These are phyloP conservation scores for Ferdinandea cuprea DNA, from an alignment of 2,888 invertebrate genomes.

Conservation along the genomic window DNA sequence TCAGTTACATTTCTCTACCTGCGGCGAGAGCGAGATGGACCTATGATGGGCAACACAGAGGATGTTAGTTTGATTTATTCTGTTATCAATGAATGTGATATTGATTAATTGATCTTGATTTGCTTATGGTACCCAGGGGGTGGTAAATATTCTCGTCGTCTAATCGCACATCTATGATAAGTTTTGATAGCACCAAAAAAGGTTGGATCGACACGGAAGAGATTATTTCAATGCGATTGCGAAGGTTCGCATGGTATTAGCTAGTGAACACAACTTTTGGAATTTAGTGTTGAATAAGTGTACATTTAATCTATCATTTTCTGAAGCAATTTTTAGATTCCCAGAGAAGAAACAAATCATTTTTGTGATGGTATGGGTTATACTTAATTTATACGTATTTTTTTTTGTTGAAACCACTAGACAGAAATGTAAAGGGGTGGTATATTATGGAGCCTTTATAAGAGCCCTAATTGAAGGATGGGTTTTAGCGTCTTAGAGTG, in stretches of 20 bases:
- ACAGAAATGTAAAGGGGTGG: too few species aligned
- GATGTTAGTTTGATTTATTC: conserved; percentile 64
- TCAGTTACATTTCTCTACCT: conserved; percentile 59
- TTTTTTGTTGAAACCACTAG: too few species aligned
- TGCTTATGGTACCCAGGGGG: conserved; percentile 8
- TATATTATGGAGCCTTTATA: too few species aligned
- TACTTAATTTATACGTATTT: too few species aligned
- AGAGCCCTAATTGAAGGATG: too few species aligned
- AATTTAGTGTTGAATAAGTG: too few species aligned
- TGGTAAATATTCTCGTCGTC: background rate
- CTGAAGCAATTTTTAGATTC: too few species aligned
- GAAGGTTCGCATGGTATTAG: conserved; percentile 3
- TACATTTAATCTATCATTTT: too few species aligned
- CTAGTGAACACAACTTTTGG: background rate
- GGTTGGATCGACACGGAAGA: conserved; percentile 45
- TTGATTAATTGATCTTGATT: conserved; percentile 74
- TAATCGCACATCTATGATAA: conserved; percentile 61
- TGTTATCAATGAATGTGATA: conserved; percentile 71
- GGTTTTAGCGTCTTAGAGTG: too few species aligned
- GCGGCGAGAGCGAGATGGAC: too few species aligned
- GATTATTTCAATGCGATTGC: conserved; percentile 43
- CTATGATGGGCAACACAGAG: conserved; percentile 22
- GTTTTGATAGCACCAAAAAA: conserved; percentile 49
- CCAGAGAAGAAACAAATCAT: too few species aligned
- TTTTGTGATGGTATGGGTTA: too few species aligned